Evolutionary conservation across 2,113 vertebrate genomes (phyloP), one percentile per base, ranked within the genome.

Genomic region (Pluvianellus socialis): DNA sequence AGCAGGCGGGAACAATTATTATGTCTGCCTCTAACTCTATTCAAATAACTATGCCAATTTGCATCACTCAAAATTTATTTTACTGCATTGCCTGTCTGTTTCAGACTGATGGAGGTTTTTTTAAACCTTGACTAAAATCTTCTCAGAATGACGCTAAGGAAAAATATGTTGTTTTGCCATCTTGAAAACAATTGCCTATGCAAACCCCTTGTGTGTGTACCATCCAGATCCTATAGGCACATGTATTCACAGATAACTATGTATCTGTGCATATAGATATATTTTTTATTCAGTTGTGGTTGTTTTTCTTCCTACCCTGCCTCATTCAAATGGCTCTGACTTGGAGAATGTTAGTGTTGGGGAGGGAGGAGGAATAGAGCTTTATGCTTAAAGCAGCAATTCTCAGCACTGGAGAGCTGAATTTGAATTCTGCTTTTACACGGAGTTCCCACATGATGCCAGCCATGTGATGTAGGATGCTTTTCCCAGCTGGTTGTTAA

Each of bases 21-120:
- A 88, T 61, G 84, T 94, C 90, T 96, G 87, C 49, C 35, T 96
- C 50, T 61, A 75, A 87, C 35, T 58, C 49, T 87, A 12, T 89
- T 92, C 86, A 94, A 92, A 92, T 85, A 89, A 81, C 61, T 67
- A 14, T 42, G 66, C 70, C 94, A 92, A 89, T 86, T 84, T 94
- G 61, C 86, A 93, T 83, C 61, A 87, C 66, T 95, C 65, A 59
- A 44, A 53, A 70, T 88, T 79, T n/a, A 75, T 76, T 93, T 92
- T 74, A 77, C 83, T 74, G 65, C 93, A 75, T 73, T 59, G 63
- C 79, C 67, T 95, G 81, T 88, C 94, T 97, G 77, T 63, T 87
- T 85, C 86, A 87, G 89, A 63, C 45, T 72, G 87, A 89, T 55
- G 73, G 89, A 87, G 16, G 26, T 8, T 42, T 88, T 81, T 85